Percentiles rank a stretch among this genome's conserved stretches.
These are phyloP conservation scores for Elegia similella DNA, from an alignment of 2,888 invertebrate species.

Conservation along the genomic window DNA sequence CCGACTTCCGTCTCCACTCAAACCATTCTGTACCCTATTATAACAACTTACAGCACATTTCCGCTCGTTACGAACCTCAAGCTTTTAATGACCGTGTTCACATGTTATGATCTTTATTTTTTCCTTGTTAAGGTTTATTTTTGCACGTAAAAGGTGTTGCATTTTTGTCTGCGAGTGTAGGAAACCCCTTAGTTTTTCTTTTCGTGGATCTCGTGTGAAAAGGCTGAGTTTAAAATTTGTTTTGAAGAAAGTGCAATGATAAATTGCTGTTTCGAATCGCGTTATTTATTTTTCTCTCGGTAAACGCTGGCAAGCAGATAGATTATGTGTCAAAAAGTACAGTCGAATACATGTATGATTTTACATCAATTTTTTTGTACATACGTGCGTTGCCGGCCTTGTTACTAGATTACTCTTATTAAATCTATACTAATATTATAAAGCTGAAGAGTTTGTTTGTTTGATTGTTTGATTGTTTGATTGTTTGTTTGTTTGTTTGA, in stretches of 20 bases:
- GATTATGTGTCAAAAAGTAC: neutral
- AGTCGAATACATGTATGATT: neutral
- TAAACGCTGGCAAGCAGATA: neutral
- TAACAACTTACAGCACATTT: conserved; percentile 38
- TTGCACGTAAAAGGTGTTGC: conserved; percentile 24
- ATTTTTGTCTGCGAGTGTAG: conserved; percentile 17
- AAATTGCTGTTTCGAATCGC: conserved; percentile 12
- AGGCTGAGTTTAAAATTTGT: conserved; percentile 39
- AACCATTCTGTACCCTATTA: conserved; percentile 30
- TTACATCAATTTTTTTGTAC: neutral
- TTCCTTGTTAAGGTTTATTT: conserved; percentile 40
- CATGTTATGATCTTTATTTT: conserved; percentile 35
- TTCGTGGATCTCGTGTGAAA: conserved; percentile 49
- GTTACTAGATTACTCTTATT: no score
- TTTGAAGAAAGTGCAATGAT: conserved; percentile 34
- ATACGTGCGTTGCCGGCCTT: neutral
- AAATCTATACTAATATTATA: no score
- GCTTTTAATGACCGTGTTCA: conserved; percentile 47
- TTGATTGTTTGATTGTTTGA: no score
- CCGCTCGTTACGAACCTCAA: conserved; percentile 20
- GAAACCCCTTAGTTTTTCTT: conserved; percentile 44
- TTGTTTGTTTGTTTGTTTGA: no score
- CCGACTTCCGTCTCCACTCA: neutral
- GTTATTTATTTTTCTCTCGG: conserved; percentile 3
- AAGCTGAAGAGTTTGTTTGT: no score